Evolutionary conservation across 1,140 invertebrate species (phyloP).

Genomic region (Solen grandis): DNA sequence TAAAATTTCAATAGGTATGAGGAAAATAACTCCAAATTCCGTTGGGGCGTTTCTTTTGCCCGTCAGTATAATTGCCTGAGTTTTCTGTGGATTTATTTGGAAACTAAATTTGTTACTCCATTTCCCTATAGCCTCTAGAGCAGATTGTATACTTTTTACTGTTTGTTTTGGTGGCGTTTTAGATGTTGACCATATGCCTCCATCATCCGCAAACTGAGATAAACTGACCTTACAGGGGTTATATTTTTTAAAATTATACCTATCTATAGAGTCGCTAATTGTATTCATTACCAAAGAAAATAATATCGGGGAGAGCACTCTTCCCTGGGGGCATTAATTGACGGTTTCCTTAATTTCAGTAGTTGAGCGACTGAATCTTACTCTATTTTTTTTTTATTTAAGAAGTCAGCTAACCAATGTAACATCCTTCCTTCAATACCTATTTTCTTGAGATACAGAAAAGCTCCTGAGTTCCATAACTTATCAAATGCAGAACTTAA

Average conservation of each 20-base stretch:
- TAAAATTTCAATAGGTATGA: too few relatives aligned
- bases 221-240: not conserved
- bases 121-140: not conserved
- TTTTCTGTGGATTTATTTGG: too few relatives aligned
- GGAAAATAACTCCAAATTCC: too few relatives aligned
- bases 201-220: constrained; percentile 20
- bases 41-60: too few relatives aligned
- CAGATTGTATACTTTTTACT: not conserved
- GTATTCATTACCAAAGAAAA: constrained; percentile 17
- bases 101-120: too few relatives aligned
- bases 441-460: not conserved
- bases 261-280: not conserved
- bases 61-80: too few relatives aligned
- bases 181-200: not conserved
- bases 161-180: not conserved
- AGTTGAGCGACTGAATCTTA: too few relatives aligned
- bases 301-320: constrained; percentile 9
- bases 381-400: too few relatives aligned
- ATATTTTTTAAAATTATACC: not conserved
- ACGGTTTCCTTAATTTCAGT: constrained; percentile 8
- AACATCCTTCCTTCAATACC: too few relatives aligned
- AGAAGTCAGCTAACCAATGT: too few relatives aligned
- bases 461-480: constrained; percentile 10
- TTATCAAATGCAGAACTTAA: constrained; percentile 27
- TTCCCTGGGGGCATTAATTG: constrained; percentile 18